Conservation (phyloP, 2,797 vertebrate genomes). For the Sebastes iracundus region DNA sequence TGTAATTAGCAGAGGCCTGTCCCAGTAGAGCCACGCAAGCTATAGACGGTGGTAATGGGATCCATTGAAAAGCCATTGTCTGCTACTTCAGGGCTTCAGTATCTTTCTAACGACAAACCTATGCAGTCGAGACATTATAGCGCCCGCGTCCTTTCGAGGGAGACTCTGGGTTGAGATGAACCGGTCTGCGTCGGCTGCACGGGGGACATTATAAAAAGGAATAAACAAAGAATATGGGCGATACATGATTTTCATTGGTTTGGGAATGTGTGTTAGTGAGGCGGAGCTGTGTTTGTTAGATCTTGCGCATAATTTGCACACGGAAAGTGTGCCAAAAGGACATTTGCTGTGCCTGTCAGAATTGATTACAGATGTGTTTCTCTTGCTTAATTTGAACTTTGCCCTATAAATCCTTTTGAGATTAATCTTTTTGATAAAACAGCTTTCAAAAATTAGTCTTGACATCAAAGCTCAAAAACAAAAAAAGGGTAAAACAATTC, state of each 20-base stretch:
- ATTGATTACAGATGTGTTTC: conserved; percentile 35
- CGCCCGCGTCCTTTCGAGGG: background rate
- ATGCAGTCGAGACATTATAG: conserved; percentile 52
- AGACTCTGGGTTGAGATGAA: background rate
- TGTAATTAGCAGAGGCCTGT: conserved; percentile 75
- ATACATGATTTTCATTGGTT: background rate
- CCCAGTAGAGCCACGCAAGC: conserved; percentile 70
- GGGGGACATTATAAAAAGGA: background rate
- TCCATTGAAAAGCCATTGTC: conserved; percentile 78
- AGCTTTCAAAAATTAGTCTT: background rate
- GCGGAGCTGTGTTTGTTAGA: conserved; percentile 6
- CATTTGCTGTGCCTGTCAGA: conserved; percentile 35
- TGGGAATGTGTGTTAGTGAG: conserved; percentile 9
- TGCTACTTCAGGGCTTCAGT: conserved; percentile 60
- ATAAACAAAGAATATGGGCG: conserved; percentile 4
- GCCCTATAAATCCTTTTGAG: conserved; percentile 22
- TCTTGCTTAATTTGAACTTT: conserved; percentile 48
- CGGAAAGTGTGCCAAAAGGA: conserved; percentile 31
- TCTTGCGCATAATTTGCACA: conserved; percentile 1
- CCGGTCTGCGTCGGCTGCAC: background rate
- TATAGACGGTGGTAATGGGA: conserved; percentile 75
- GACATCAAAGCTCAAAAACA: conserved; percentile 9
- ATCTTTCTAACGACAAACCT: conserved; percentile 72
- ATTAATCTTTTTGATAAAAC: conserved; percentile 30
- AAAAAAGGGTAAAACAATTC: background rate